Percentiles rank a stretch among this genome's conserved stretches.
Evolutionary conservation across 2,888 invertebrate genomes (phyloP).

Genomic region (Gastracanthus pulcherrimus): DNA sequence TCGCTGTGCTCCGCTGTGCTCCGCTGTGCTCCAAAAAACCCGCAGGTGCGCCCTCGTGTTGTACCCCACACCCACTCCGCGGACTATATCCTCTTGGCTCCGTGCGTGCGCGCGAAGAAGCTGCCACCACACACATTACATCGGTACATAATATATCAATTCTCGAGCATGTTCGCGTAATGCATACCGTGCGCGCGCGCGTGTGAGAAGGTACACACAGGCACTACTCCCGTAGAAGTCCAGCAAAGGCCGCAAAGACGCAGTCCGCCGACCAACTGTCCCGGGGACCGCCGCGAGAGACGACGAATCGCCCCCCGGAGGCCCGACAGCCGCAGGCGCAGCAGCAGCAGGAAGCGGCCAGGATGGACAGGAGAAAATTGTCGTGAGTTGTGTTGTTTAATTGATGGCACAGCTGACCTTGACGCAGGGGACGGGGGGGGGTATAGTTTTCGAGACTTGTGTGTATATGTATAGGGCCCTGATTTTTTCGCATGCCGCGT

Average conservation of each 20-base stretch:
- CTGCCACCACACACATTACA: too few species aligned
- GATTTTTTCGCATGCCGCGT: too few species aligned
- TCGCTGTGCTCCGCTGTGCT: too few species aligned
- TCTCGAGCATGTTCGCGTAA: conserved; percentile 35
- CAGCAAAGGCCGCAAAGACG: not conserved
- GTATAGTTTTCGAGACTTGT: not conserved
- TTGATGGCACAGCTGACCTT: conserved; percentile 23
- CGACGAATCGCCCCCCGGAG: not conserved
- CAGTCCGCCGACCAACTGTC: conserved; percentile 4
- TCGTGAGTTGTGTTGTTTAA: too few species aligned
- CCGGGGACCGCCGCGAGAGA: not conserved
- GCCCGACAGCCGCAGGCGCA: conserved; percentile 11
- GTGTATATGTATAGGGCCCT: too few species aligned
- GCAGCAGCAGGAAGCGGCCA: not conserved
- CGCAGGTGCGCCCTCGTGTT: too few species aligned
- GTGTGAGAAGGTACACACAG: too few species aligned
- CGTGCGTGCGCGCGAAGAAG: too few species aligned
- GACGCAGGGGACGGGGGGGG: not conserved
- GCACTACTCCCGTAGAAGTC: not conserved
- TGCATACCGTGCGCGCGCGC: not conserved
- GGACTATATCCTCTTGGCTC: too few species aligned
- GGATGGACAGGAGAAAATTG: conserved; percentile 53
- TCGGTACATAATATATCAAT: too few species aligned
- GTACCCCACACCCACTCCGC: too few species aligned
- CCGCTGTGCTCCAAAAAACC: too few species aligned